Conservation (phyloP, 2,888 invertebrate species). For the Eristalinus sepulchralis region DNA sequence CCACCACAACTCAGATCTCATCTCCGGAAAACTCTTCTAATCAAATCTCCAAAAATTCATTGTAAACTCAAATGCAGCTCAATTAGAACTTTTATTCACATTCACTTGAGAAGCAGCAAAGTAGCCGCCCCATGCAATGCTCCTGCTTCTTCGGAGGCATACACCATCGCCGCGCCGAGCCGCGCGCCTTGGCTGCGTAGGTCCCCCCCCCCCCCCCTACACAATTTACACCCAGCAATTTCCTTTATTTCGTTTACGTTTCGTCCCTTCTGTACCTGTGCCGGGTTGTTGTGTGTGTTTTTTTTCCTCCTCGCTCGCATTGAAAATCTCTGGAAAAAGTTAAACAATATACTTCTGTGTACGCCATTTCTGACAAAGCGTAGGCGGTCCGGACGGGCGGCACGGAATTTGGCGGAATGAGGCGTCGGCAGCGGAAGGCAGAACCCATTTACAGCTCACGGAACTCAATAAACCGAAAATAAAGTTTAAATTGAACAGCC, state of each 20-base stretch:
- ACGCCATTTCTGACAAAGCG: conserved; percentile 24
- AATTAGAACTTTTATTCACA: conserved; percentile 64
- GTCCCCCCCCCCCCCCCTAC: conserved; percentile 12
- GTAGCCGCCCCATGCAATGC: conserved; percentile 27
- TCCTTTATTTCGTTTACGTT: conserved; percentile 63
- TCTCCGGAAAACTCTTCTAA: conserved; percentile 9
- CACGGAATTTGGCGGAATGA: neutral
- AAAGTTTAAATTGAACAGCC: conserved; percentile 71
- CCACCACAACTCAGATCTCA: neutral
- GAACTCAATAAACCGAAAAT: conserved; percentile 71
- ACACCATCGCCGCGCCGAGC: neutral
- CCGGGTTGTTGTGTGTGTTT: neutral
- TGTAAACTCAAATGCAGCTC: conserved; percentile 63
- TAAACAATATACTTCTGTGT: conserved; percentile 68
- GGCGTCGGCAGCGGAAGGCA: conserved; percentile 7
- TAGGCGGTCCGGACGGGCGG: neutral
- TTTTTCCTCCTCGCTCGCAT: neutral
- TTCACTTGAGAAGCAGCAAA: conserved; percentile 28
- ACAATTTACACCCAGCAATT: conserved; percentile 61
- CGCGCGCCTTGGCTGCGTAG: neutral
- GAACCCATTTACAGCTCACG: conserved; percentile 68
- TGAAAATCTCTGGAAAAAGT: conserved; percentile 63
- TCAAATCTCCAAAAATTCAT: conserved; percentile 29
- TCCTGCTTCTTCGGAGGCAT: neutral
- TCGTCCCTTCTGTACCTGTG: neutral